Percentiles rank a stretch among this genome's conserved stretches.
These are phyloP conservation scores for Hedya salicella DNA, from an alignment of 2,888 invertebrate genomes.

Conservation along the genomic window DNA sequence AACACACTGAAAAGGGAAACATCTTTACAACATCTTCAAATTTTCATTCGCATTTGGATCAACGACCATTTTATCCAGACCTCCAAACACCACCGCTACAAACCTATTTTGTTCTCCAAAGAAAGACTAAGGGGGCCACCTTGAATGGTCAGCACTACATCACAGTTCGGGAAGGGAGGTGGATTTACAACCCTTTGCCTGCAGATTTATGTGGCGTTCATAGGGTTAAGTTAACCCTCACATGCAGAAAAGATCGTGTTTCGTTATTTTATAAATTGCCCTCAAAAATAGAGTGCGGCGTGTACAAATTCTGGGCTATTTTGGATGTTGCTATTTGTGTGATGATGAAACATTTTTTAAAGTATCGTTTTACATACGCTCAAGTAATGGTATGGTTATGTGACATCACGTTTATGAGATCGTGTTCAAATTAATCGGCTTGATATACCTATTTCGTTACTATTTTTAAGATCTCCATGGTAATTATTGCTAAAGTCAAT, in stretches of 20 bases:
- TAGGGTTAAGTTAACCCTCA: conserved; percentile 70
- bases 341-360: conserved; percentile 17
- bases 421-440: too few species aligned
- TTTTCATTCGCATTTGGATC: conserved; percentile 76
- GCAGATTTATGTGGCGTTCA: conserved; percentile 76
- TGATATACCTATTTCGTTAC: too few species aligned
- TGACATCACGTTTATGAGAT: too few species aligned
- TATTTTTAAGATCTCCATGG: too few species aligned
- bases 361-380: conserved; percentile 16
- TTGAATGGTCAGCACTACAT: conserved; percentile 63
- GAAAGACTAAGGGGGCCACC: conserved; percentile 50
- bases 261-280: conserved; percentile 80
- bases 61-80: conserved; percentile 56
- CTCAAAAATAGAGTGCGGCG: conserved; percentile 66
- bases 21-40: conserved; percentile 72
- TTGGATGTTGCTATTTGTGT: conserved; percentile 11
- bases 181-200: conserved; percentile 82
- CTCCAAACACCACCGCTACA: conserved; percentile 46
- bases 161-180: conserved; percentile 69
- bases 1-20: conserved; percentile 71
- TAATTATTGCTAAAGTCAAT: too few species aligned
- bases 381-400: too few species aligned
- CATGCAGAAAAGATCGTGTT: conserved; percentile 78
- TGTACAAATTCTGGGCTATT: conserved; percentile 43
- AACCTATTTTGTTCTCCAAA: conserved; percentile 21